A percentile compares a stretch with the other conserved stretches of the same genome.
These are phyloP conservation scores for Cerceris ruficornis DNA, from an alignment of 2,888 invertebrate genomes.

Conservation along the genomic window DNA sequence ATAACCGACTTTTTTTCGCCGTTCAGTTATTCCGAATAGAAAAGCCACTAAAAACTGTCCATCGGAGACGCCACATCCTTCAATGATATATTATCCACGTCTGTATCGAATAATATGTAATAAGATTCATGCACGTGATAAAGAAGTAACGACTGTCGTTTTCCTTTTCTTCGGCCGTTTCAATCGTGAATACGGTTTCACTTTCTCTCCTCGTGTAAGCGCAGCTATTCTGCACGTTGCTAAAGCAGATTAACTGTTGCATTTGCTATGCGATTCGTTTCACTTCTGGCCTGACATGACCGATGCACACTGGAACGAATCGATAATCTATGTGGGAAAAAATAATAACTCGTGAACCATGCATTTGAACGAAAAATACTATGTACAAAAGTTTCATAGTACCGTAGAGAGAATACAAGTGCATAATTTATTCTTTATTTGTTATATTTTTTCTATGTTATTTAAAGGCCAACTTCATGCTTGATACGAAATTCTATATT, in stretches of 20 bases:
- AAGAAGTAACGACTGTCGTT: background rate
- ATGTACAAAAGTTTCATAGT: no score
- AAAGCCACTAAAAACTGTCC: no score
- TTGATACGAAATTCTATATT: no score
- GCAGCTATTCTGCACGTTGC: background rate
- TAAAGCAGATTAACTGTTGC: background rate
- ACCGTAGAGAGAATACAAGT: background rate
- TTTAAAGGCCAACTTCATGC: background rate
- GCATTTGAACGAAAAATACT: no score
- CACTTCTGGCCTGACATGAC: background rate
- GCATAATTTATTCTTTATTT: background rate
- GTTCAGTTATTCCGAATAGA: no score
- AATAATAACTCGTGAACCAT: no score
- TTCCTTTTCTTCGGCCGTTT: background rate
- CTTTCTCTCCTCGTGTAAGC: background rate
- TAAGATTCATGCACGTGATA: background rate
- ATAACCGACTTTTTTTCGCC: no score
- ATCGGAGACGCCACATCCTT: no score
- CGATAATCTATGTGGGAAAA: no score
- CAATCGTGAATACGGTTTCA: background rate
- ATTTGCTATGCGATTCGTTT: background rate
- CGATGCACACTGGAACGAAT: background rate
- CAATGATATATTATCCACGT: no score
- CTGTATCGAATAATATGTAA: no score
- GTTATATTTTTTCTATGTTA: background rate